Base-by-base conservation (phyloP, 2,888 invertebrate species). In the Erebia ligea region DNA sequence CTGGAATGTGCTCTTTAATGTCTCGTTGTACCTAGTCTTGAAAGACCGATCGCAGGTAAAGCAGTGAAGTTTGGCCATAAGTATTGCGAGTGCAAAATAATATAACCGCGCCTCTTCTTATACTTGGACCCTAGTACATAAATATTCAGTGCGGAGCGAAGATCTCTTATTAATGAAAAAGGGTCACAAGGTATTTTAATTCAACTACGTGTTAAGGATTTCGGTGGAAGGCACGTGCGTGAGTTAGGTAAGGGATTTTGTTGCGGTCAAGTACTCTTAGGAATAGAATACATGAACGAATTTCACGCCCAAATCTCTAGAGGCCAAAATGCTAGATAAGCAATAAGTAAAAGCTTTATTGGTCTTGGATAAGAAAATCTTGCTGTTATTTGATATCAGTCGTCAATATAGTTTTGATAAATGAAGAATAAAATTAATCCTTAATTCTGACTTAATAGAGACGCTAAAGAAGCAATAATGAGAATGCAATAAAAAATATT, bases 151-250 rank as follows among this genome's bases (percentile, higher is more conserved):
- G 86, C 86, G 86, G 87, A 88, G 86, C 86, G 84, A 90, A 92
- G 92, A 93, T 92, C 88, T 92, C 92, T 89, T 92, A 91, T 91
- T 92, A 92, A 92, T 93, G 92, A 92, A 93, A 92, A 92, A 92
- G 93, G 92, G 92, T 93, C 92, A 90, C 88, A 84, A 88, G 92
- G 90, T 89, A 92, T 93, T 93, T 93, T 93, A 93, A 92, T 92
- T 93, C 92, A 92, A 93, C 90, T 92, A 92, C 91, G 92, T 92
- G 92, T 90, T 89, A 88, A 91, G 92, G 91, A 86, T 90, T 89
- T 87, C 82, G 81, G 78, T 84, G 82, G 83, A 81, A 82, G 82
- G 79, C 78, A 80, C 82, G 80, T 77, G 82, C 82, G 78, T 80
- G 79, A 77, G 76, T 75, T 75, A 65, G 78, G 73, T 64, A 71